phyloP scores from a whole-genome alignment of 92 coral and sea anemone species.

The Desmophyllum pertusum region DNA sequence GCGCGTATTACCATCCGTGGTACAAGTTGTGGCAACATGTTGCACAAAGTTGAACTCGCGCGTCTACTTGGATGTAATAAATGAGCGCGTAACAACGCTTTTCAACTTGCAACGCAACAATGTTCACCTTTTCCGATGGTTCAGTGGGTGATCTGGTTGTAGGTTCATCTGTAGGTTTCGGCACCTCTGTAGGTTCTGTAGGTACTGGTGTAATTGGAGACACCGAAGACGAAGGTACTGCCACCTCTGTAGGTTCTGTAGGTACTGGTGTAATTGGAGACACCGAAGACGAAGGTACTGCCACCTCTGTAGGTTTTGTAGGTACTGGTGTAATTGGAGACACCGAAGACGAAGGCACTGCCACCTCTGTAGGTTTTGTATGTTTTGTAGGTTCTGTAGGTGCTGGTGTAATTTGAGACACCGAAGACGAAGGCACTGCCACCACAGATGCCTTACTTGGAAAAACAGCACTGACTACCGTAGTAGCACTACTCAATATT shows the following conservation, averaged over 20 bases:
- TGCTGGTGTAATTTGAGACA: not conserved
- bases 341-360: not conserved
- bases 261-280: not conserved
- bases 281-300: not conserved
- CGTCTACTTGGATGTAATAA: too few relatives aligned
- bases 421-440: not conserved
- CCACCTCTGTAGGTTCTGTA: not conserved
- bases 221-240: not conserved
- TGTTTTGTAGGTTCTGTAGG: not conserved
- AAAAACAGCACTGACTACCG: not conserved
- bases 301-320: not conserved
- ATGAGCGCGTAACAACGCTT: too few relatives aligned
- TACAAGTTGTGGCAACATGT: too few relatives aligned
- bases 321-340: not conserved
- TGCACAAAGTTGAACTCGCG: too few relatives aligned
- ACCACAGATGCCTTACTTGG: conserved; percentile 15
- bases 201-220: not conserved
- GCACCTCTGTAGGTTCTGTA: not conserved
- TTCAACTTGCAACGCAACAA: too few relatives aligned
- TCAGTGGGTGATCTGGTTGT: conserved; percentile 28
- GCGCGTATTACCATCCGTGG: too few relatives aligned
- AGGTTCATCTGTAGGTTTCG: not conserved
- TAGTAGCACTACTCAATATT: not conserved
- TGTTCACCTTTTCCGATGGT: conserved; percentile 43
- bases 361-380: not conserved